A percentile compares a stretch with the other conserved stretches of the same genome.
These are phyloP conservation scores for Dicyrtomina minuta DNA, from an alignment of 2,888 invertebrate species.

Conservation along the genomic window DNA sequence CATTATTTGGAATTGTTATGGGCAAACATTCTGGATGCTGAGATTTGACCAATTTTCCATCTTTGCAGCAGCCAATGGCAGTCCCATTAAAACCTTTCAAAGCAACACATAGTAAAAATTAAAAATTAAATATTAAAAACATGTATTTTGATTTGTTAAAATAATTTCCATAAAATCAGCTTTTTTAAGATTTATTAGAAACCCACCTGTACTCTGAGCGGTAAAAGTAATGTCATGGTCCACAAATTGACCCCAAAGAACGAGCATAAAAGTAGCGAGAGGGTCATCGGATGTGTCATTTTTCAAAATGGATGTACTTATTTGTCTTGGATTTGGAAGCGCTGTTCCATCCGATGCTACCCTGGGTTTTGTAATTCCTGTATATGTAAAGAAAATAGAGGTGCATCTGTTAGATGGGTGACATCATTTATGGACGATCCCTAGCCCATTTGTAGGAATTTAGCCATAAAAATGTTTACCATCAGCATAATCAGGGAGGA, in stretches of 20 bases:
- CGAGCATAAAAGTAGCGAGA: conserved; percentile 69
- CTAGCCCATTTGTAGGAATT: too few species aligned
- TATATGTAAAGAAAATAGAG: conserved; percentile 36
- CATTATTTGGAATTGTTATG: conserved; percentile 63
- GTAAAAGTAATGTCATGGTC: conserved; percentile 87
- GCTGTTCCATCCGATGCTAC: conserved; percentile 60
- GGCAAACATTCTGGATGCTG: conserved; percentile 79
- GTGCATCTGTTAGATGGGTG: too few species aligned
- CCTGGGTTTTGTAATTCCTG: conserved; percentile 69
- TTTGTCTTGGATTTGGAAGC: conserved; percentile 73
- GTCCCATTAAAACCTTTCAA: conserved; percentile 65
- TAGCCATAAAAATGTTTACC: conserved; percentile 61
- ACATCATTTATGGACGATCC: not conserved
- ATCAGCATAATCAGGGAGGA: conserved; percentile 75
- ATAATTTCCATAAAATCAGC: not conserved
- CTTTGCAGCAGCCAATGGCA: conserved; percentile 70
- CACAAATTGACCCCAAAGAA: conserved; percentile 84
- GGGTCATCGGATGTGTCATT: conserved; percentile 67
- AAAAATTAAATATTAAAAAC: conserved; percentile 39
- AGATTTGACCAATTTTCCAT: conserved; percentile 34
- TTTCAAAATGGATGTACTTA: conserved; percentile 66
- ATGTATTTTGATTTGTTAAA: too few species aligned
- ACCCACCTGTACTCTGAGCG: conserved; percentile 60
- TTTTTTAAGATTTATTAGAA: not conserved
- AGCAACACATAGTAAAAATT: conserved; percentile 9